Evolutionary conservation across 2,113 vertebrate genomes (phyloP), one percentile per base, ranked within the genome.

Genomic region (Tylochromis polylepis): DNA sequence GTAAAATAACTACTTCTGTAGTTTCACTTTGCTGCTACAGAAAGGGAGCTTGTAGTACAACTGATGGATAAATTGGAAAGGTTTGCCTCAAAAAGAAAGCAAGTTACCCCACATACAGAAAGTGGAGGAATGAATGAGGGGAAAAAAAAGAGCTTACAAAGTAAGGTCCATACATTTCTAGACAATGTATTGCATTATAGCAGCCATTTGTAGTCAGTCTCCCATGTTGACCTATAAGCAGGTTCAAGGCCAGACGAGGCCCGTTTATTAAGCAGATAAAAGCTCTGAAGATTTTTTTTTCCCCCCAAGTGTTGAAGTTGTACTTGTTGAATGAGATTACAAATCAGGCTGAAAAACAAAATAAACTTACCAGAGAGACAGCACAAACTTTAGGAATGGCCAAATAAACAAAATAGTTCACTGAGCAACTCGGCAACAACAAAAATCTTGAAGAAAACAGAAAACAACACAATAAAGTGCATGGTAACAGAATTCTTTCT

Each of bases 11-110:
- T 18, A 87, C 62, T 65, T 84, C 41, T 67, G 20, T 41, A 16
- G 59, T 84, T 94, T 94, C 86, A 86, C 77, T 49, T 31, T 83
- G 70, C 36, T 80, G 20, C 24, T 22, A 31, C 22, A 79, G n/a
- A 81, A 20, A 75, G 15, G 65, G 11, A 41, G 5, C 8, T 9
- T n/a, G 2, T 15, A 18, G 8, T 31, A 46, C n/a, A 27, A 51
- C 62, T 67, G 62, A 67, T 67, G 62, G 46, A 29, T 12, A 27
- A 49, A 29, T 27, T 46, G 15, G 41, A 75, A 51, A 51, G 24
- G 24, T 43, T 51, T 51, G 70, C 27, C 11, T 51, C 70, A 51
- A 24, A 75, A 75, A 67, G 34, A 67, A 38, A 38, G 6, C 20
- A 67, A 22, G 11, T 67, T 1, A 38, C 43, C 10, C 70, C 70